Base-by-base conservation (phyloP, 2,113 vertebrate genomes). In the Columba livia region DNA sequence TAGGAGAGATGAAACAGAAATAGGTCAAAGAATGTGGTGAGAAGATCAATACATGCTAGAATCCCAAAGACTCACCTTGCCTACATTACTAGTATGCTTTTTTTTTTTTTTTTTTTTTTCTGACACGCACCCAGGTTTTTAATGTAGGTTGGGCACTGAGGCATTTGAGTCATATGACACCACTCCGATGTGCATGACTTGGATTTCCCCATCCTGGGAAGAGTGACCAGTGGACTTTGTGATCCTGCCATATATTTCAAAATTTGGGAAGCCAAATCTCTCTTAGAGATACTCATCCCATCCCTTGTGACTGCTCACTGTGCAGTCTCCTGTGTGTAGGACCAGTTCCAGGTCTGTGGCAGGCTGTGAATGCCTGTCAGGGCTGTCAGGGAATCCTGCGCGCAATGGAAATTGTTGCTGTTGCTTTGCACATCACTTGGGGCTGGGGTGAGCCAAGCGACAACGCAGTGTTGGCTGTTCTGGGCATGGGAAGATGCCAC, bases 401-500 rank as follows among this genome's bases (percentile, higher is more conserved):
- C 6, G n/a, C 11, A 18, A 34, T 40, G 34, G 69, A 64, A 81
- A 53, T 57, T 1, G 0, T 53, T 1, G 0, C 28, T 36, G 42
- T 66, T 5, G 6, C 60, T 56, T 5, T 10, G 31, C 5, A 3
- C 53, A 50, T 44, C 28, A 7, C 18, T 48, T 0, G 1, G 47
- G 34, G 25, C 23, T 20, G 8, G 12, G 23, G 25, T 5, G 24
- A 94, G 66, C 13, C 78, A 38, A 81, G 56, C 3, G 4, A 61
- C 0, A 0, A 36, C 2, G 1, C 34, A 31, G 26, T 4, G 2
- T 40, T 57, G 53, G 18, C 50, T 36, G 28, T 58, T 83, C 40
- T 82, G 62, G 66, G 50, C 62, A 77, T 57, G 44, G 64, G 64
- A 88, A 79, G 40, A 40, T 85, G 40, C 88, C 21, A 40, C 10